These are phyloP conservation scores for Vulpes ferrilata DNA, from an alignment of 2,113 vertebrate genomes.

Conservation along the genomic window DNA sequence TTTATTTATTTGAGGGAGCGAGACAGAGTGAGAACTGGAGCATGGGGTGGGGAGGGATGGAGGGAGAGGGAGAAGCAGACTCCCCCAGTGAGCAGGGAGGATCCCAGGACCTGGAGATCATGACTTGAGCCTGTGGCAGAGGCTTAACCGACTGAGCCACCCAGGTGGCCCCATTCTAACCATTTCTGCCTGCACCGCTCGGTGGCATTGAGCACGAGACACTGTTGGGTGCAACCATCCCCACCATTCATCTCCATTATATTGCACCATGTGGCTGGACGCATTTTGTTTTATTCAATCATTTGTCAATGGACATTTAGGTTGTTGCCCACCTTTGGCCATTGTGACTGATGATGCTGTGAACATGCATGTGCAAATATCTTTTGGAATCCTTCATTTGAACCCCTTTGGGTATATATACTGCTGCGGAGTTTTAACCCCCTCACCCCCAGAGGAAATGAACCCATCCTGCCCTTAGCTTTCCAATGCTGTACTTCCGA, in stretches of 20 bases:
- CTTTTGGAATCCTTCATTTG: too few species aligned
- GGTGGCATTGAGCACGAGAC: too few species aligned
- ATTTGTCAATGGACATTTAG: neutral
- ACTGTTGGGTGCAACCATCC: neutral
- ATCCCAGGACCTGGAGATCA: too few species aligned
- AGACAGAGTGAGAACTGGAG: too few species aligned
- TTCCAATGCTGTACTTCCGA: neutral
- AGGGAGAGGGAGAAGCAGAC: too few species aligned
- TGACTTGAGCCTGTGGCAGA: too few species aligned
- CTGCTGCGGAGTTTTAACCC: neutral
- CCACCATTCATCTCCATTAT: neutral
- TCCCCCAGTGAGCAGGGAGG: too few species aligned
- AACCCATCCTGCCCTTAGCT: neutral
- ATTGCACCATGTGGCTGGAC: rapidly evolving
- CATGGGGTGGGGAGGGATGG: too few species aligned
- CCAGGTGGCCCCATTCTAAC: neutral
- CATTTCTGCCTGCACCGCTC: neutral
- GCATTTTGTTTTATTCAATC: neutral
- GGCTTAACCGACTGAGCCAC: too few species aligned
- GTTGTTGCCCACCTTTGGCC: neutral
- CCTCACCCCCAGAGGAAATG: neutral
- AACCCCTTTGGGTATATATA: neutral
- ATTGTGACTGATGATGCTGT: neutral
- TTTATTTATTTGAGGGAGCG: too few species aligned
- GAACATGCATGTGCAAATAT: neutral